Evolutionary conservation across 2,888 invertebrate genomes (phyloP), one percentile per base, ranked within the genome.

Genomic region (Parnassius mnemosyne): DNA sequence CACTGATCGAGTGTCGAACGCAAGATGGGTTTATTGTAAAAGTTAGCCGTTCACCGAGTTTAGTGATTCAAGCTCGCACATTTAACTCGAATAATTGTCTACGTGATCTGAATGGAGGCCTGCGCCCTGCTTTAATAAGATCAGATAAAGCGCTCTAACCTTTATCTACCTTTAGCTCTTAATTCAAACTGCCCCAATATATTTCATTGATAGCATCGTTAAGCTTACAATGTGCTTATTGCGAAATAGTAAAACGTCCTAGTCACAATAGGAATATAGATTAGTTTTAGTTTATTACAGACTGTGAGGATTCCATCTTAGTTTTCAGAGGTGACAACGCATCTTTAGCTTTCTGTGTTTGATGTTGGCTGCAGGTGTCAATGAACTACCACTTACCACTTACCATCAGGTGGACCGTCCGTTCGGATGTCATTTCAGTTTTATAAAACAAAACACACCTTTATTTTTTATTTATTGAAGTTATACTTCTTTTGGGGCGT

Each of bases 11-110:
- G 88, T 89, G 89, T 89, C 34, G 34, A 34, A 34, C 34, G 83
- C 79, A 77, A 84, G 88, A 88, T 86, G 87, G 87, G 88, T 90
- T 90, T 89, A 89, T 89, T 90, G 89, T 89, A 87, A 90, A 90
- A 91, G 89, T 90, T 89, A 80, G 84, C 80, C 85, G 86, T 88
- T 88, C 87, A 76, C 79, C 81, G 85, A 87, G 87, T 86, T 87
- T 89, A 89, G 89, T 88, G 89, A 90, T 89, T 90, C 89, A 85
- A 85, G 85, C 84, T 86, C 83, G 89, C 89, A 86, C 89, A 87
- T 90, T 90, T 87, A 84, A 87, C 84, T 84, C 85, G 87, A 89
- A 90, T 90, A 90, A 90, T 91, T 91, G 89, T 90, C 87, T 90
- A 91, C 90, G 90, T 90, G 90, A 85, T 86, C 83, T 83, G 89